Base-by-base conservation (phyloP, 1,140 invertebrate genomes). In the Argopecten irradians region DNA sequence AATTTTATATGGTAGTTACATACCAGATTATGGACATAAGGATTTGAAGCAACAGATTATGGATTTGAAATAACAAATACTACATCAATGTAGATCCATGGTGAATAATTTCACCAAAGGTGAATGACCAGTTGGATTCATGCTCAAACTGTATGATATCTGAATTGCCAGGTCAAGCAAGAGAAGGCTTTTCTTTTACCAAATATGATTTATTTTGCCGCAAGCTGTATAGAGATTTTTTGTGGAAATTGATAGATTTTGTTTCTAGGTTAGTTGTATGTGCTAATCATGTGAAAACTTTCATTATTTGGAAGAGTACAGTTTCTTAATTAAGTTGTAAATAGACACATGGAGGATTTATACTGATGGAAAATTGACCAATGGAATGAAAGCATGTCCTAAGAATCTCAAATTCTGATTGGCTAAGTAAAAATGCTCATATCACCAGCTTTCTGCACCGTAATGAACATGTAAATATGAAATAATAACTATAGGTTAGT, bases 131-230 rank as follows among this genome's bases (percentile, higher is more conserved):
- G 43, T 46, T 28, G 55, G n/a, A 28, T 13, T 39, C n/a, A 71
- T 71, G 55, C 55, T 71, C 55, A 71, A 71, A 71, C n/a, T 71
- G 55, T 71, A 28, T 71, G 55, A 28, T n/a, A 71, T 71, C 55
- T 71, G 28, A 28, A 71, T 71, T 71, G 22, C 22, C 55, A 28
- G 55, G 16, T 16, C 55, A 71, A 71, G 55, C 55, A 71, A 28
- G 55, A 71, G n/a, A 11, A 5, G 8, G 28, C 55, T 71, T 71
- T 71, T 28, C 55, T 71, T 71, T 22, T 22, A 28, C 55, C 55
- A 71, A 71, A 28, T 71, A 71, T 71, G 55, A 71, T 71, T 71
- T 71, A 71, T 71, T 71, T 71, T n/a, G 55, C 55, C 28, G 55
- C 28, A 5, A n/a, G 55, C 55, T 71, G 22, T 71, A 16, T n/a